phyloP scores from a whole-genome alignment of 2,888 invertebrate species.

The Oscheius onirici region DNA sequence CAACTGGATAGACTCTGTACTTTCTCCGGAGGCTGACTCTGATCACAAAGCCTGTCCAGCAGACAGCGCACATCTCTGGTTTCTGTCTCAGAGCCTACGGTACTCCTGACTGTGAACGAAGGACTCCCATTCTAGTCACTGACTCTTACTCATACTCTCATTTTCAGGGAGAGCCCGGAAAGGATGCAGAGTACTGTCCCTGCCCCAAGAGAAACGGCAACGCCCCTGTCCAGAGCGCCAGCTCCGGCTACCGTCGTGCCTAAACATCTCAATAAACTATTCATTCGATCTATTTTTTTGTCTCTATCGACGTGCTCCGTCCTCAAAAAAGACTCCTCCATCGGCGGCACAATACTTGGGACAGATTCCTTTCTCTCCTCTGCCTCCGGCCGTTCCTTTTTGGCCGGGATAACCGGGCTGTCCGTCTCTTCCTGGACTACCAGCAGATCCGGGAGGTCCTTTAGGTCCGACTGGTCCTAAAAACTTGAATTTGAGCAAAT shows the following conservation, averaged over 20 bases:
- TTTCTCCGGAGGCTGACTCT: too few relatives aligned
- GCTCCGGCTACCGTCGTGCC: constrained; percentile 25
- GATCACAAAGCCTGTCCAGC: too few relatives aligned
- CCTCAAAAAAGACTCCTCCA: constrained; percentile 22
- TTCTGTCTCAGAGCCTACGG: too few relatives aligned
- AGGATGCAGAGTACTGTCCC: constrained; percentile 61
- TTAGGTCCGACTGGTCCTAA: constrained; percentile 7
- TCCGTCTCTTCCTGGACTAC: constrained; percentile 7
- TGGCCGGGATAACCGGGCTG: not conserved
- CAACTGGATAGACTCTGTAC: too few relatives aligned
- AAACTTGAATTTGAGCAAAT: not conserved
- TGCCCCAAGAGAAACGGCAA: constrained; percentile 52
- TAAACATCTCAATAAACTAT: constrained; percentile 16
- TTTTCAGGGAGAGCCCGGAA: constrained; percentile 54
- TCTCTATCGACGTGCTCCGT: constrained; percentile 2
- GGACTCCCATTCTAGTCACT: too few relatives aligned
- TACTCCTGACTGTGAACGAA: too few relatives aligned
- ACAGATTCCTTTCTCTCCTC: constrained; percentile 13
- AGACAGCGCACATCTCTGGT: too few relatives aligned
- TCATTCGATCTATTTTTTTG: not conserved
- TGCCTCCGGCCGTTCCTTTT: not conserved
- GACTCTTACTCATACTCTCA: too few relatives aligned
- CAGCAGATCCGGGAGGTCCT: not conserved
- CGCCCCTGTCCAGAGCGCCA: constrained; percentile 34
- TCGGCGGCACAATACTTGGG: constrained; percentile 23